Base-by-base conservation (phyloP, 1,140 invertebrate genomes). In the Drosophila lini region DNA sequence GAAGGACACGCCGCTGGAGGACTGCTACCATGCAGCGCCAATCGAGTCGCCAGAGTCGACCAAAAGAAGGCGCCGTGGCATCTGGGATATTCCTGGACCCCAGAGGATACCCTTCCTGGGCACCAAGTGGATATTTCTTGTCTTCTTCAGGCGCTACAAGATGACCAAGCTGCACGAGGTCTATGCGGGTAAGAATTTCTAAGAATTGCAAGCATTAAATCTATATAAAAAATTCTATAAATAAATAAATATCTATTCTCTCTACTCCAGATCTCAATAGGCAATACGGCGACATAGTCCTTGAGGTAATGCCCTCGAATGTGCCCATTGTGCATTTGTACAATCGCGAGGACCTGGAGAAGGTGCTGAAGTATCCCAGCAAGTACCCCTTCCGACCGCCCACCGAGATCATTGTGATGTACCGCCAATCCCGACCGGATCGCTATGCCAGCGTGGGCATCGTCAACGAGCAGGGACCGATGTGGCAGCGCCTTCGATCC, bases 401-500 rank as follows among this genome's bases (percentile, higher is more conserved):
- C 25, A 97, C 97, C 3, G 96, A 97, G 92, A 96, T 97, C 55
- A 95, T 97, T 41, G 95, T 95, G 9, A 93, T 95, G 79, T 98
- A 98, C 91, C 94, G 97, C 16, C 93, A 92, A 34, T 94, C 94
- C n/a, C 93, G 95, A 13, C 95, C 94, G 1, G 96, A 97, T 92
- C 94, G 95, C 88, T 97, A 97, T 91, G 95, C 96, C 19, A 96
- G 95, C 79, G 94, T 95, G 34, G 97, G 97, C 67, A 94, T 97
- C 38, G 95, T 96, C 13, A 97, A 97, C 91, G 96, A 97, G 95
- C 96, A 97, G 93, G 97, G 97, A 16, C 94, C 95, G 74, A 95
- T 94, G 57, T 98, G 97, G 97, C 94, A 96, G 38, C 94, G 94
- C 56, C 93, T 98, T 11, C 94, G 97, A 19, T 93, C 94, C 31